Percentiles rank a stretch among this genome's conserved stretches.
Conservation (phyloP, 2,888 invertebrate species). For the Dicyrtoma fusca region DNA sequence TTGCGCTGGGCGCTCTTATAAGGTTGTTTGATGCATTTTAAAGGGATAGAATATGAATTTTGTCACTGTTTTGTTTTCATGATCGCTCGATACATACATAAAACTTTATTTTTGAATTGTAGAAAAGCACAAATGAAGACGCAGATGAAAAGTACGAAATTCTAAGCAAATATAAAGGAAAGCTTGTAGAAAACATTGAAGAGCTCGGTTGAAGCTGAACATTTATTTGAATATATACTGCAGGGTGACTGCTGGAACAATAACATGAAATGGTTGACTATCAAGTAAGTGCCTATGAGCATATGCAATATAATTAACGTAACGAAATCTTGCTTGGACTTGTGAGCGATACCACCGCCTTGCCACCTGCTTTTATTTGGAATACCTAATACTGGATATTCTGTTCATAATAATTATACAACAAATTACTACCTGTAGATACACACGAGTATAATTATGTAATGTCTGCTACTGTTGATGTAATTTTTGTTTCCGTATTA, state of each 20-base stretch:
- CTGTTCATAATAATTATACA: too few species aligned
- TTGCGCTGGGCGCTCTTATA: neutral
- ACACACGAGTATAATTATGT: constrained; percentile 10
- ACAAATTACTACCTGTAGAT: constrained; percentile 6
- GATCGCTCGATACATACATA: neutral
- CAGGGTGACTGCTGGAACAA: constrained; percentile 42
- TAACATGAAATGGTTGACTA: constrained; percentile 6
- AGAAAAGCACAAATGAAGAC: neutral
- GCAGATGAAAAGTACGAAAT: constrained; percentile 2
- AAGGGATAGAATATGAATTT: too few species aligned
- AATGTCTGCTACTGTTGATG: neutral
- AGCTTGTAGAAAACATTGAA: constrained; percentile 1
- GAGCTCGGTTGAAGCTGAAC: neutral
- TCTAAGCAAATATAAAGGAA: constrained; percentile 14
- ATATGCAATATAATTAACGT: neutral
- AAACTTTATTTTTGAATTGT: too few species aligned
- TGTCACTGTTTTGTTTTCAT: neutral
- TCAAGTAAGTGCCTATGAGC: neutral
- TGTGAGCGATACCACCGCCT: too few species aligned
- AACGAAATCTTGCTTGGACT: too few species aligned
- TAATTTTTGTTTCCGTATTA: neutral
- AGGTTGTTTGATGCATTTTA: too few species aligned
- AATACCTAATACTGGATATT: too few species aligned
- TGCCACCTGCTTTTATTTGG: too few species aligned
- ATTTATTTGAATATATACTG: constrained; percentile 5